Evolutionary conservation across 2,797 vertebrate genomes (phyloP).

Genomic region (Pangasius larnaudii): DNA sequence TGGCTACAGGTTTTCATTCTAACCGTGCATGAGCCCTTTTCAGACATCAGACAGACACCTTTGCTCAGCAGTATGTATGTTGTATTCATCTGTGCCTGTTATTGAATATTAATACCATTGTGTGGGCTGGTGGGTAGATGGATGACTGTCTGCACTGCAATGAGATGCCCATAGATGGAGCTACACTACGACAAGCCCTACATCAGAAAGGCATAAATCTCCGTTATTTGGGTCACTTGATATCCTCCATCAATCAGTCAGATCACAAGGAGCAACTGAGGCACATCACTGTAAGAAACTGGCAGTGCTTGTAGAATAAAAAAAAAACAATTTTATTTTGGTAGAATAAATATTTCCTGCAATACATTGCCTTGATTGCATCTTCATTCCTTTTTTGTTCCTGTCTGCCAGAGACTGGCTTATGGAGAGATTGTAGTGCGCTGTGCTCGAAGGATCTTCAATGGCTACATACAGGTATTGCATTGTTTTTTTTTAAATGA

Average conservation of each 20-base stretch:
- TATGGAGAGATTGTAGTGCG: constrained; percentile 76
- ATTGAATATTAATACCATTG: constrained; percentile 16
- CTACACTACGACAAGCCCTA: constrained; percentile 73
- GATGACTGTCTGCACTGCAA: constrained; percentile 70
- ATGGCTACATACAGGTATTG: constrained; percentile 78
- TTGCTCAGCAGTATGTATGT: background rate
- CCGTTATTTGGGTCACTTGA: constrained; percentile 79
- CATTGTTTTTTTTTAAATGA: background rate
- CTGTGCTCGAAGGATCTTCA: constrained; percentile 77
- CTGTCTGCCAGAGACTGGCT: constrained; percentile 70
- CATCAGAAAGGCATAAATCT: constrained; percentile 82
- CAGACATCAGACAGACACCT: background rate
- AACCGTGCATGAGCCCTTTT: background rate
- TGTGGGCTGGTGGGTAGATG: constrained; percentile 66
- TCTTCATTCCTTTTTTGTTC: constrained; percentile 18
- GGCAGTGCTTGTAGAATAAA: background rate
- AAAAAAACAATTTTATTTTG: background rate
- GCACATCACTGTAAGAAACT: constrained; percentile 74
- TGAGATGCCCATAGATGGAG: constrained; percentile 78
- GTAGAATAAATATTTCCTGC: background rate
- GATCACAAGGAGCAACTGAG: constrained; percentile 75
- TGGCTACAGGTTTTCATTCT: background rate
- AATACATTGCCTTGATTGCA: background rate
- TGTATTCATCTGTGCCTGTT: background rate
- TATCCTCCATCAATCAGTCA: constrained; percentile 70